These are phyloP conservation scores for Chaetura pelagica DNA, from an alignment of 2,113 vertebrate species.

Conservation along the genomic window DNA sequence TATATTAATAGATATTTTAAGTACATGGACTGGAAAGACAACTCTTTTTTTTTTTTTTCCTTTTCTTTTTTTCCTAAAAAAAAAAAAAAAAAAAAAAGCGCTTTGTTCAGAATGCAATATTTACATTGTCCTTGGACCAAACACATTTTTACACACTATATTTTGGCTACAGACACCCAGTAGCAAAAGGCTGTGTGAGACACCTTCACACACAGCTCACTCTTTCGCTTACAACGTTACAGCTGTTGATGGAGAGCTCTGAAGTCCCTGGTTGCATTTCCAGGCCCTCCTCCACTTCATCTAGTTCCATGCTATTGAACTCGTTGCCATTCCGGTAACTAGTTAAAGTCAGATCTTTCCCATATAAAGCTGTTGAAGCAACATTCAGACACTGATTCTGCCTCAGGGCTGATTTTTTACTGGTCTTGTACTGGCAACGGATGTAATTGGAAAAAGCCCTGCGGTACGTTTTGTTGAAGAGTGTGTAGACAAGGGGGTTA, in stretches of 20 bases:
- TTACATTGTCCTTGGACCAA: slow-evolving; percentile 70
- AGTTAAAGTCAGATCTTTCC: slow-evolving; percentile 85
- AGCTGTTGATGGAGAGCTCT: slow-evolving; percentile 87
- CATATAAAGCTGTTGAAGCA: slow-evolving; percentile 76
- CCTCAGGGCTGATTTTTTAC: slow-evolving; percentile 71
- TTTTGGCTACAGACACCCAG: slow-evolving; percentile 21
- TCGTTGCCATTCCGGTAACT: slow-evolving; percentile 80
- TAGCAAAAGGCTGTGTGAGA: slow-evolving; percentile 5
- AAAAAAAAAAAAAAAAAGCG: slow-evolving; percentile 52
- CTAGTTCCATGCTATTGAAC: slow-evolving; percentile 74
- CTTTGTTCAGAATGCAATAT: slow-evolving; percentile 75
- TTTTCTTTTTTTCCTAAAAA: neutral
- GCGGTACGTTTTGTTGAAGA: slow-evolving; percentile 97
- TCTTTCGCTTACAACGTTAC: slow-evolving; percentile 82
- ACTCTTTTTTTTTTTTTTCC: neutral
- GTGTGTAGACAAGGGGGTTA: slow-evolving; percentile 96
- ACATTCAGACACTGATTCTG: slow-evolving; percentile 85
- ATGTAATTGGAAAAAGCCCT: slow-evolving; percentile 96
- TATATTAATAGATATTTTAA: slow-evolving; percentile 72
- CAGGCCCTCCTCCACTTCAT: slow-evolving; percentile 78
- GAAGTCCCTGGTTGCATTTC: slow-evolving; percentile 83
- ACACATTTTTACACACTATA: slow-evolving; percentile 52
- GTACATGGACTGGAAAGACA: slow-evolving; percentile 76
- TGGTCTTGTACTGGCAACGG: slow-evolving; percentile 84
- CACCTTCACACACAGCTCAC: slow-evolving; percentile 89